These are phyloP conservation scores for Iphiclides podalirius DNA, from an alignment of 2,888 invertebrate genomes.

Conservation along the genomic window DNA sequence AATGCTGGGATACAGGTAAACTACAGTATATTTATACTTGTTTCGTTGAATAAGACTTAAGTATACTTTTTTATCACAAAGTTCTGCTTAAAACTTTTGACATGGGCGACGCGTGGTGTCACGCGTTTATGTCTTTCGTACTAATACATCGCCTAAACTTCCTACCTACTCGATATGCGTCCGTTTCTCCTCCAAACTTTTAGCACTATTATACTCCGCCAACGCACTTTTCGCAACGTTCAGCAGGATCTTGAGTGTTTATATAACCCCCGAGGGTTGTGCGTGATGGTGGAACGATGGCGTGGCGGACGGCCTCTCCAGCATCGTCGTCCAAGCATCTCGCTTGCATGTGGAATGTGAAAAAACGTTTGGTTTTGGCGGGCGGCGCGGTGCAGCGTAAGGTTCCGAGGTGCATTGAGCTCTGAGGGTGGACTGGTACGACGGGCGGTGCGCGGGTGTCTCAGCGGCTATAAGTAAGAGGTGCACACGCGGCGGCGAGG, in stretches of 20 bases:
- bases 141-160: conserved; percentile 15
- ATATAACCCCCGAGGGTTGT: not conserved
- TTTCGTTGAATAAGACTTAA: too few relatives aligned
- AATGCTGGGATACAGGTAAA: too few relatives aligned
- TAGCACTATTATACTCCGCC: not conserved
- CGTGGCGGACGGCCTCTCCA: not conserved
- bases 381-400: conserved; percentile 10
- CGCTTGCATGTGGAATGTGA: too few relatives aligned
- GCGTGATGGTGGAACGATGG: not conserved
- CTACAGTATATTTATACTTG: too few relatives aligned
- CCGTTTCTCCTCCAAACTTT: not conserved
- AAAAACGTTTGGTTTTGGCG: not conserved
- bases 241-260: not conserved
- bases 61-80: too few relatives aligned
- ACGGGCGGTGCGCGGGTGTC: conserved; percentile 25
- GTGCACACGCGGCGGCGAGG: conserved; percentile 70
- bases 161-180: not conserved
- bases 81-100: not conserved
- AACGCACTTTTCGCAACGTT: not conserved
- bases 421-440: conserved; percentile 23
- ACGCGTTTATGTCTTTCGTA: conserved; percentile 62
- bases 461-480: conserved; percentile 75
- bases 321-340: too few relatives aligned
- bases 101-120: not conserved
- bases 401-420: conserved; percentile 19